Evolutionary conservation across 2,888 invertebrate genomes (phyloP), one percentile per base, ranked within the genome.

Genomic region (Zele albiditarsus): DNA sequence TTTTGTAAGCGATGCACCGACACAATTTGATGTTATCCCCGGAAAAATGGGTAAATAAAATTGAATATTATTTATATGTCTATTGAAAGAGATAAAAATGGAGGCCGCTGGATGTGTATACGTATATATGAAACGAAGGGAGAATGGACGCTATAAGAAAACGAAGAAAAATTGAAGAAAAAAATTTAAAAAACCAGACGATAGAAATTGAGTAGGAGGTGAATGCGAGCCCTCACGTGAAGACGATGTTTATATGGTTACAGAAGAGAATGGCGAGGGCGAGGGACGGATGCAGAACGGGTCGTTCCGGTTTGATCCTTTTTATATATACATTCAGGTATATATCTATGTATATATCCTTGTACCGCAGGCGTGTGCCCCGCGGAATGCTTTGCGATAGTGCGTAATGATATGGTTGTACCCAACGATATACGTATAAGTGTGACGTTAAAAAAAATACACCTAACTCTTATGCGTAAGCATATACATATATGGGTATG

Each of bases 21-120:
- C 94, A 58, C 94, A 94, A 71, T 96, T 97, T 87, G 97, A 97
- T 88, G 94, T 97, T 67, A 92, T 93, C 53, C 94, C 96, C 0
- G 97, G 97, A 12, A 96, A 96, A 92, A 93, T 97, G 91, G 97
- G 96, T 96, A 90, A 65, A 71, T 66, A 33, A 75, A 73, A 63
- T 42, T 42, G n/a, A n/a, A 16, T 25, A 28, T 60, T 60, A 60
- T 25, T 25, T n/a, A 57, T 69, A 42, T 33, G 38, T 3, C 25
- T 10, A 23, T 8, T 27, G 16, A 38, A 28, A 10, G 23, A 27
- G 73, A 28, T 60, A 33, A 73, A 28, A 20, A 71, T 71, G 12
- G 2, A 53, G n/a, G 38, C 63, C 31, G 23, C 53, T 66, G 33
- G 33, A 66, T 38, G 16, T 33, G 31, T 27, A 27, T 28, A 14